Conservation (phyloP, 2,797 vertebrate species). For the Ptychobarbus kaznakovi region DNA sequence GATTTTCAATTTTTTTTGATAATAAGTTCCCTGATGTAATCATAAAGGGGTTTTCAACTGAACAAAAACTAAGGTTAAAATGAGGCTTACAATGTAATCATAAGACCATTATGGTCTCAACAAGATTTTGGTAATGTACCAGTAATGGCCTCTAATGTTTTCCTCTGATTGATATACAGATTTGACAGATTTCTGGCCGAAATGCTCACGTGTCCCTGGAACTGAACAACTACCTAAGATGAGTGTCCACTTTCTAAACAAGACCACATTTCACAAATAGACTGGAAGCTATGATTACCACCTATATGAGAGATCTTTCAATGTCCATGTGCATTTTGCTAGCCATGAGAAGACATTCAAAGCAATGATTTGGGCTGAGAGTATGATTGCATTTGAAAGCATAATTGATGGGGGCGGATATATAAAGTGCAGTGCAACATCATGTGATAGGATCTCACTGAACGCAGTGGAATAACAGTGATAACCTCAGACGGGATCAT, state of each 20-base stretch:
- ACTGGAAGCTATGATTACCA: constrained; percentile 23
- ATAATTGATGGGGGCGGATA: constrained; percentile 13
- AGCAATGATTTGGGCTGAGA: constrained; percentile 8
- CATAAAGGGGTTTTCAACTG: too few species aligned
- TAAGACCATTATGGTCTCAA: constrained; percentile 4
- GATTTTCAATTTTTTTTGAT: too few species aligned
- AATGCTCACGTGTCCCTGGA: constrained; percentile 31
- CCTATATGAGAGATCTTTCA: background rate
- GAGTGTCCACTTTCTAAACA: background rate
- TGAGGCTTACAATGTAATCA: constrained; percentile 41
- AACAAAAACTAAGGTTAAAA: background rate
- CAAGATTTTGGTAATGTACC: constrained; percentile 28
- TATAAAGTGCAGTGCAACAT: constrained; percentile 14
- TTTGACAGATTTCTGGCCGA: constrained; percentile 36
- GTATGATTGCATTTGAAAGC: constrained; percentile 19
- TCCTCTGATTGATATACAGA: constrained; percentile 37
- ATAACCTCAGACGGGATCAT: constrained; percentile 59
- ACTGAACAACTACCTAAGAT: constrained; percentile 42
- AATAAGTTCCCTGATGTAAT: too few species aligned
- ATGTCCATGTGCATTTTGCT: background rate
- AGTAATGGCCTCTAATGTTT: constrained; percentile 36
- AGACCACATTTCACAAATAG: constrained; percentile 16
- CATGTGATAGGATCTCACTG: constrained; percentile 1
- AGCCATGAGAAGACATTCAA: background rate
- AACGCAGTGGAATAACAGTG: constrained; percentile 53